phyloP scores from a whole-genome alignment of 2,888 invertebrate genomes.

The Clanis bilineata region DNA sequence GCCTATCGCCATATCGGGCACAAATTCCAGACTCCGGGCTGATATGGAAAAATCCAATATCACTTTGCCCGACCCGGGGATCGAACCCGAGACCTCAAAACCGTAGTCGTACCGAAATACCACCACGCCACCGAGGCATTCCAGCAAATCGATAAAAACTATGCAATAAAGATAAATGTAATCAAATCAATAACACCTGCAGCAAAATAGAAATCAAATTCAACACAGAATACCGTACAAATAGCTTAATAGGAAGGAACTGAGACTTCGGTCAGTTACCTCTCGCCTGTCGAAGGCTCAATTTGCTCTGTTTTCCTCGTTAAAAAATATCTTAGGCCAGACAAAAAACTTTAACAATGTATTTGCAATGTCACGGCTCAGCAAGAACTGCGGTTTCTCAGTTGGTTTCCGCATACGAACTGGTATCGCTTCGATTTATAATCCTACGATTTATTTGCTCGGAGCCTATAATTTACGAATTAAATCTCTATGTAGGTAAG shows the following conservation, averaged over 20 bases:
- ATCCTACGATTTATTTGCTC: conserved; percentile 1
- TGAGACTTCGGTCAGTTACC: not conserved
- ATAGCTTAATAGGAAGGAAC: not conserved
- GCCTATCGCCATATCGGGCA: no score
- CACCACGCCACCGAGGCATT: no score
- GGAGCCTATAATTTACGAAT: conserved; percentile 1
- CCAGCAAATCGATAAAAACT: no score
- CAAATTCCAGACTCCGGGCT: no score
- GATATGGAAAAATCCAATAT: no score
- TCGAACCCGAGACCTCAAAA: no score
- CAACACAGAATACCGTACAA: not conserved
- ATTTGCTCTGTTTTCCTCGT: not conserved
- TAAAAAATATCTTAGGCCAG: not conserved
- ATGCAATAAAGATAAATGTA: no score
- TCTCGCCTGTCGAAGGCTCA: not conserved
- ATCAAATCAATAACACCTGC: no score
- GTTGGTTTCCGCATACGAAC: conserved; percentile 5
- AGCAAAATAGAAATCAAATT: not conserved
- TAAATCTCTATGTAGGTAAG: not conserved
- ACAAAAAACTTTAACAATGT: not conserved
- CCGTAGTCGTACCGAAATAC: no score
- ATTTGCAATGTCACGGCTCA: conserved; percentile 23
- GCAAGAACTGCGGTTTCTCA: conserved; percentile 23
- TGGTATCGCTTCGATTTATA: conserved; percentile 21
- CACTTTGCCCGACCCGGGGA: no score